These are phyloP conservation scores for Australoheros facetus DNA, from an alignment of 2,797 vertebrate species.

Conservation along the genomic window DNA sequence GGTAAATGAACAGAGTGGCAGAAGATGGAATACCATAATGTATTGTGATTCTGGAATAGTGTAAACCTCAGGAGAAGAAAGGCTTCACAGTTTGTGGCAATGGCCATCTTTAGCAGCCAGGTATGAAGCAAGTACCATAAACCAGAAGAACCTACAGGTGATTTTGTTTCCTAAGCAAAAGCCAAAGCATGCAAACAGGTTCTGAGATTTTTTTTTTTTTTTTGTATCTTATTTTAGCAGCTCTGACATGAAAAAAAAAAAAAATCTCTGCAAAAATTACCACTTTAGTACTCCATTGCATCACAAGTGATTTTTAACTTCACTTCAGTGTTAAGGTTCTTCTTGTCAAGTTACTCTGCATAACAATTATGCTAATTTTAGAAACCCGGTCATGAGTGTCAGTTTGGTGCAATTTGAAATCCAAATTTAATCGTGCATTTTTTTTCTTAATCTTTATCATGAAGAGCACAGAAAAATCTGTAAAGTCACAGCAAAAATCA, in stretches of 20 bases:
- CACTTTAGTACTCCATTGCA: constrained; percentile 9
- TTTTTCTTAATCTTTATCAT: not conserved
- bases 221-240: constrained; percentile 13
- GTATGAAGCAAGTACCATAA: not conserved
- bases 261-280: not conserved
- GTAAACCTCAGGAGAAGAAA: not conserved
- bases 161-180: constrained; percentile 11
- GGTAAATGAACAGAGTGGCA: constrained; percentile 12
- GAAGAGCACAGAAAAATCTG: constrained; percentile 13
- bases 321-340: constrained; percentile 16
- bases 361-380: constrained; percentile 60
- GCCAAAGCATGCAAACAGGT: constrained; percentile 2
- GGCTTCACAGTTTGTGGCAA: not conserved
- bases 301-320: constrained; percentile 37
- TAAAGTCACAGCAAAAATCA: constrained; percentile 34
- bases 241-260: not conserved
- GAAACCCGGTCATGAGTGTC: constrained; percentile 41
- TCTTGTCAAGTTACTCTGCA: constrained; percentile 42
- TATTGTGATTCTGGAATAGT: constrained; percentile 3
- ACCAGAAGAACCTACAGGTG: not conserved
- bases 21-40: constrained; percentile 17
- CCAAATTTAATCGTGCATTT: constrained; percentile 16
- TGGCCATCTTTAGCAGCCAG: constrained; percentile 1
- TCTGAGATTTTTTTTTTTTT: not conserved
- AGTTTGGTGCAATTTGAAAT: constrained; percentile 43